Evolutionary conservation across 2,113 vertebrate genomes (phyloP).

Genomic region (Electrona antarctica): DNA sequence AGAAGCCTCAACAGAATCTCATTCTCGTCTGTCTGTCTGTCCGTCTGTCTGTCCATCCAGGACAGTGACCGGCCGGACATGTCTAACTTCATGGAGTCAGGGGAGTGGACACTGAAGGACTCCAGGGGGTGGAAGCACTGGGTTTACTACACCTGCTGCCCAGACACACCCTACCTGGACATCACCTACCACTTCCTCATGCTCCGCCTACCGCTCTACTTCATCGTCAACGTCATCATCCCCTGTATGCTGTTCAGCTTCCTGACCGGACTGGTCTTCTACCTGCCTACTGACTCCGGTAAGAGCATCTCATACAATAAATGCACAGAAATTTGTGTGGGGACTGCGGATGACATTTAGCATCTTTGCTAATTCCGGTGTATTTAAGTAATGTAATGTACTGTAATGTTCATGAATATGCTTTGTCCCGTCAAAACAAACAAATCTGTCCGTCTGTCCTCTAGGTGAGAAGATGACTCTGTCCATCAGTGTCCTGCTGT

Average conservation of each 20-base stretch:
- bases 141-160: constrained; percentile 92
- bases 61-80: constrained; percentile 91
- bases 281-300: constrained; percentile 98
- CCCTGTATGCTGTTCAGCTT: constrained; percentile 98
- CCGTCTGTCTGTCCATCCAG: constrained; percentile 65
- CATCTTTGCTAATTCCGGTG: too few species aligned
- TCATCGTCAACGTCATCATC: constrained; percentile 97
- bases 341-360: too few species aligned
- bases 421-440: too few species aligned
- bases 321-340: neutral
- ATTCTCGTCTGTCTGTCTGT: neutral
- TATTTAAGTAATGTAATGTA: too few species aligned
- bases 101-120: constrained; percentile 96
- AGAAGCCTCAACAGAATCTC: too few species aligned
- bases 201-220: constrained; percentile 95
- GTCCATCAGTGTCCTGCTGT: constrained; percentile 95
- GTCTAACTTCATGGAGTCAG: constrained; percentile 96
- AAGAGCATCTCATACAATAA: neutral
- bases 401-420: too few species aligned
- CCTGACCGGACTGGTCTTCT: constrained; percentile 94
- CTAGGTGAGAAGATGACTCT: constrained; percentile 98
- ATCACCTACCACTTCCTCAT: constrained; percentile 98
- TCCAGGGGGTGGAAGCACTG: constrained; percentile 92
- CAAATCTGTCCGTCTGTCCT: neutral
- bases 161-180: constrained; percentile 90